Base-by-base conservation (phyloP, 1,140 invertebrate species). In the Atta cephalotes region DNA sequence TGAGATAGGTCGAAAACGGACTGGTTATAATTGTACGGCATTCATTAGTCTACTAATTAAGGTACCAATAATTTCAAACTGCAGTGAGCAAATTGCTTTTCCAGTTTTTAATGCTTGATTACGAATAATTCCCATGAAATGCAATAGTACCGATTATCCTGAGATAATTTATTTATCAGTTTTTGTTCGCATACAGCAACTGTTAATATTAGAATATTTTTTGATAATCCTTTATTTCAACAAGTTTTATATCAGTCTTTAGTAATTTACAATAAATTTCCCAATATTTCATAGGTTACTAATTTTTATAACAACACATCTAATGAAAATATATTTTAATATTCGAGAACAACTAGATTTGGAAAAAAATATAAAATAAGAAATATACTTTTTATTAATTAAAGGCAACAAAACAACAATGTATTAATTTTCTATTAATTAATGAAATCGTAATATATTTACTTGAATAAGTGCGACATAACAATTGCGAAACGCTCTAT, bases 31-130 rank as follows among this genome's bases (percentile, higher is more conserved):
- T 90, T 74, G 72, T 68, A 85, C 79, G 16, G 63, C 74, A 80
- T 88, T 88, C 84, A 81, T 88, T 91, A 90, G 87, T 35, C 58
- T 66, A 56, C 82, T 74, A 91, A 91, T 91, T 91, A 90, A 88
- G 89, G 84, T 65, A 74, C 62, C 63, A 90, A 88, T 90, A 90
- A 90, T 90, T 91, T 87, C 72, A 76, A 79, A 76, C 84, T 70
- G 25, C 84, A 77, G 77, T 79, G 53, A 84, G 74, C 56, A 91
- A 87, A 91, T 91, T 90, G 87, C 60, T 87, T 91, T 88, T 81
- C 70, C 88, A 88, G 84, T 90, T 90, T 91, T 91, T 88, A 87
- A 90, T 88, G n/a, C 84, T 79, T 76, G 74, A 90, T 88, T 74
- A 62, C 74, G 72, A 87, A 53, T 81, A 71, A 81, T 45, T 45